Base-by-base conservation (phyloP, 2,888 invertebrate species). In the Spilarctia lutea region DNA sequence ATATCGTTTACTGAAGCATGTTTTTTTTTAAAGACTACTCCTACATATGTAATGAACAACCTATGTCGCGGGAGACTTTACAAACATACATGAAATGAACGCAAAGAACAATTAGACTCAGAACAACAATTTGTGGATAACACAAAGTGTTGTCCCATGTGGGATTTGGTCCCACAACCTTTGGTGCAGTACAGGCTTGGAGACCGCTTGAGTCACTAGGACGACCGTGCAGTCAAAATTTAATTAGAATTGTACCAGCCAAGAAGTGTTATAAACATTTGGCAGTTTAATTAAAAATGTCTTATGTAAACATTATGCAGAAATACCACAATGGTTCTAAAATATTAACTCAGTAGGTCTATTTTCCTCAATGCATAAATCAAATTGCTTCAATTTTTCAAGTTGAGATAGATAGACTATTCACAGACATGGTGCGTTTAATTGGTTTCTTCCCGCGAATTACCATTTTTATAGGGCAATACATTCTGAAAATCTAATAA, bases 391-490 rank as follows among this genome's bases (percentile, higher is more conserved):
- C 71, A 80, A 83, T 83, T 81, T 83, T 83, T 83, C 85, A 83
- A 77, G 83, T 78, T 83, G 75, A 70, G 71, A 68, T 35, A 81
- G 85, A 83, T 85, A 39, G 39, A 77, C 85, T 83, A 79, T 85
- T 70, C 73, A 56, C 66, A 68, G 75, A 77, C 78, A 74, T 68
- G 76, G 75, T 69, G 66, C 72, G 80, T 85, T 81, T 83, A 83
- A 83, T 84, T 85, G 85, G 74, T 78, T 83, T 81, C 63, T 81
- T 75, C 75, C 75, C 75, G 80, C 45, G 81, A 81, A 84, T 84
- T 84, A 85, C 84, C 83, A 84, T 84, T 84, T 84, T 84, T 84
- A 84, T 84, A 76, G 78, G 77, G 75, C 77, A 81, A 85, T 85
- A 85, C 81, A 85, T 83, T 80, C 77, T 60, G 63, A 74, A 74